Evolutionary conservation across 2,888 invertebrate species (phyloP), one percentile per base, ranked within the genome.

Genomic region (Podotricha telesiphe): DNA sequence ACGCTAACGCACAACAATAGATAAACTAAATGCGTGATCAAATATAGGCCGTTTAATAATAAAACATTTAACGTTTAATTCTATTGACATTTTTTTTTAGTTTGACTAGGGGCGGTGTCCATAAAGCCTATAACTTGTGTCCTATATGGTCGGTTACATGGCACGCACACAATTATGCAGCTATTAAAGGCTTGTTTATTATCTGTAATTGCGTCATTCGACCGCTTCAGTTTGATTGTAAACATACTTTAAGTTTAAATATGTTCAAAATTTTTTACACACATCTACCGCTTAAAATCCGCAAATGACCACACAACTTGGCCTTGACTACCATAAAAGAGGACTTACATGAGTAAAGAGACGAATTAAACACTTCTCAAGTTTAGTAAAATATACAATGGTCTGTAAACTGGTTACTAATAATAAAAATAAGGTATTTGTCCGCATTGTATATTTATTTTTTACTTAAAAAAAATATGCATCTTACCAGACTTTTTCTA

Each of bases 1-100:
- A 82, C 76, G 79, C 77, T 82, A n/a, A n/a, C n/a, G n/a, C 82
- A 78, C 81, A 88, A 90, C 89, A 89, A 88, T 86, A 85, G 85
- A 84, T 86, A 71, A 74, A 69, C 70, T 70, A 61, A 72, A 69
- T 67, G 68, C 70, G 65, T 78, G 78, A 79, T 77, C 71, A 73
- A 73, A 68, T 62, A 69, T 55, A 65, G 70, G 67, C n/a, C 65
- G 59, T 37, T 28, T 45, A 22, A 51, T 53, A 56, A 59, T 63
- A 69, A 42, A 8, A 58, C 34, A 53, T 66, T 20, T 48, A 15
- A 28, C 20, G 22, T 45, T 50, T 62, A 65, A 53, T 55, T 59
- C 17, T 45, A 19, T 28, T 13, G 22, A 0, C 50, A 40, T 48
- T 17, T 22, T 50, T 15, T 42, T 58, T 2, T 5, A 34, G 13